Base-by-base conservation (phyloP, 1,140 invertebrate genomes). In the Tetramorium simillimum region DNA sequence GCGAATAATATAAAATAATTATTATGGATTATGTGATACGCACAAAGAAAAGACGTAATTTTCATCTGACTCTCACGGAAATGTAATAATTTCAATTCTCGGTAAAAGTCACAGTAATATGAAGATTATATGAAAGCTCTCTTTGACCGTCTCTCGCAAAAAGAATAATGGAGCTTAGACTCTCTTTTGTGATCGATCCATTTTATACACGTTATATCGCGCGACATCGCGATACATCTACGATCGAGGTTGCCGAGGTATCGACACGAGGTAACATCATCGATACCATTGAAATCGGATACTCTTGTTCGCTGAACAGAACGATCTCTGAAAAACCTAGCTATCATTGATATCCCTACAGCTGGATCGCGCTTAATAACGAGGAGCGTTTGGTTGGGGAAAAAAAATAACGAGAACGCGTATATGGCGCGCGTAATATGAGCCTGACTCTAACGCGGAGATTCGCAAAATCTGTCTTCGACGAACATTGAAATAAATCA, bases 231-330 rank as follows among this genome's bases (percentile, higher is more conserved):
- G 49, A 80, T 78, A 75, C 88, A 84, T 75, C 67, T 82, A 73
- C 78, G 62, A 76, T 62, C 63, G 56, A 85, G 87, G 85, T 69
- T 76, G 89, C 40, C 67, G 62, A 86, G 82, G 65, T 85, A 90
- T 90, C 86, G 85, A 86, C 80, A 85, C 70, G 63, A 33, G 33
- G 67, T 85, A 88, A 81, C 75, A 91, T 89, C 85, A 89, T 91
- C 85, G 90, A 92, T 92, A 92, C 81, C 84, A 89, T 92, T 92
- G 92, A 92, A 92, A 92, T 37, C 62, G 58, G 84, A 92, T 92
- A 92, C 76, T 85, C 90, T 91, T 92, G 91, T 87, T 82, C 56
- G 56, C 70, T 73, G 72, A 63, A 72, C 63, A 67, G 46, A 72
- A 60, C 62, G 82, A 87, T 86, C 89, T 89, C 85, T 90, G 65